These are phyloP conservation scores for Abscondita cerata DNA, from an alignment of 2,888 invertebrate species.

Conservation along the genomic window DNA sequence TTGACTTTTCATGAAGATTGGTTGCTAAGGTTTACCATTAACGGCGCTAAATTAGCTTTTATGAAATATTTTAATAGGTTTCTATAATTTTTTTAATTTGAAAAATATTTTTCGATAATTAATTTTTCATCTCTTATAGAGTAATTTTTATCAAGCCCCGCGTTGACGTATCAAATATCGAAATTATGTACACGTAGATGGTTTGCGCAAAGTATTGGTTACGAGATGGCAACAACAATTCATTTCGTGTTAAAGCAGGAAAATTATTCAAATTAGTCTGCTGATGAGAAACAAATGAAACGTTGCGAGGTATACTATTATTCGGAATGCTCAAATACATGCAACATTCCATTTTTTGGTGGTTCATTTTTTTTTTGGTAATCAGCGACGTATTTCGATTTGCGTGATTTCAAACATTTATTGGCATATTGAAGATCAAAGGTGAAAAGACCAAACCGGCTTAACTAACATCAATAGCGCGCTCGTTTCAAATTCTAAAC, in stretches of 20 bases:
- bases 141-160: neutral
- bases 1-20: conserved; percentile 53
- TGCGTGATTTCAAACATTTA: conserved; percentile 44
- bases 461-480: conserved; percentile 14
- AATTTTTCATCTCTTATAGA: conserved; percentile 14
- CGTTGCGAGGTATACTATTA: conserved; percentile 50
- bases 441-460: conserved; percentile 16
- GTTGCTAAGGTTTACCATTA: conserved; percentile 50
- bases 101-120: conserved; percentile 27
- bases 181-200: neutral
- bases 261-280: conserved; percentile 52
- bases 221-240: conserved; percentile 20
- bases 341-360: conserved; percentile 44
- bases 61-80: conserved; percentile 56
- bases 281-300: conserved; percentile 55
- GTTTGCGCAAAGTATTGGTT: conserved; percentile 9
- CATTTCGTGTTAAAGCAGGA: conserved; percentile 33
- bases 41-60: conserved; percentile 55
- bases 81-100: conserved; percentile 50
- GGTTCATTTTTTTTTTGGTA: conserved; percentile 22
- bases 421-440: conserved; percentile 23
- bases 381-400: conserved; percentile 27
- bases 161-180: no score
- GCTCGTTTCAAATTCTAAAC: conserved; percentile 23
- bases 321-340: conserved; percentile 50